Base-by-base conservation (phyloP, 2,797 vertebrate genomes). In the Trematomus bernacchii region DNA sequence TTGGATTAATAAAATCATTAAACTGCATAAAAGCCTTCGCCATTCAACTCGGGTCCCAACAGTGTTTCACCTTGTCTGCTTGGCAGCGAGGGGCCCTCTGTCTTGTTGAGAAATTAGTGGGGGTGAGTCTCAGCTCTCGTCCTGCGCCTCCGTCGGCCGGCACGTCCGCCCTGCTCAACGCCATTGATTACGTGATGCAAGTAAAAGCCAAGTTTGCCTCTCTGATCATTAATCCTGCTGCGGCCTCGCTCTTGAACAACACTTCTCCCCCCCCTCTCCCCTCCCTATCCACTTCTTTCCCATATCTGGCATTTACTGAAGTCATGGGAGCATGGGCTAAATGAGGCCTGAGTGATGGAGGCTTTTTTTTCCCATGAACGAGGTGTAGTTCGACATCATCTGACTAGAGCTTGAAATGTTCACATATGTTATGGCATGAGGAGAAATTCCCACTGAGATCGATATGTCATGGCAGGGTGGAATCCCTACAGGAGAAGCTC, bases 181-280 rank as follows among this genome's bases (percentile, higher is more conserved):
- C 80, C 92, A 94, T 91, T 89, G 93, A 94, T 94, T 92, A 82
- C 74, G 85, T 91, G 89, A 92, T 88, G 89, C 86, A 91, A 93
- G 89, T 81, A 76, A 87, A 90, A 92, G 91, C 89, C 77, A 89
- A 90, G 89, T 90, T 86, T 83, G 72, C 62, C 27, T 50, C 74
- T 83, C 85, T 43, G 86, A 92, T 89, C 87, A 85, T 94, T 92
- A 94, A 92, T 94, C 90, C 92, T 85, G 59, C 72, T 54, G 65
- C 80, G 82, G 77, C 66, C 52, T 60, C 30, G 6, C 67, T 77
- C 76, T 91, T 84, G 75, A 89, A 90, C 85, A 81, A 76, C 51
- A 37, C 30, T 30, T 57, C 47, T 15, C 7, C 54, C 4, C 5
- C 44, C 46, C 59, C 19, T n/a, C 4, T 3, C 15, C 15, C 50